Evolutionary conservation across 2,888 invertebrate genomes (phyloP).

Genomic region (Tolmerus cingulatus): DNA sequence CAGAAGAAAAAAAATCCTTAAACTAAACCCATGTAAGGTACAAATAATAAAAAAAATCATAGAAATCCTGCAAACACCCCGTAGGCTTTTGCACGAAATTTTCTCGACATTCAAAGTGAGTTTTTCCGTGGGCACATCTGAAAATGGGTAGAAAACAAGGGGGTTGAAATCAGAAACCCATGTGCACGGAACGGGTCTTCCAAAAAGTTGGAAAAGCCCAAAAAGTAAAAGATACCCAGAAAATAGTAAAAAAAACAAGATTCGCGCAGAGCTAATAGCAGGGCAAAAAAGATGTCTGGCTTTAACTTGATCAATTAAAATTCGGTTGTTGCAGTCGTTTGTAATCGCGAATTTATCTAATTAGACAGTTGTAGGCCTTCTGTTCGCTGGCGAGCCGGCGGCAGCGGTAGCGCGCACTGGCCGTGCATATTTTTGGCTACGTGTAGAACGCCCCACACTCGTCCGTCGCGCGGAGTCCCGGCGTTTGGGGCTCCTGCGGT

Average conservation of each 20-base stretch:
- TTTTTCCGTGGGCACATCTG: not conserved
- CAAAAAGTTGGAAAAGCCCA: not conserved
- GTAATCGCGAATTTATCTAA: constrained; percentile 38
- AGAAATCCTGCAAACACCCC: not conserved
- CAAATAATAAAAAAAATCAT: not conserved
- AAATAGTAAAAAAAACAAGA: not conserved
- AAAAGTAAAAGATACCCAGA: not conserved
- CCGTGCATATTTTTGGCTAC: constrained; percentile 26
- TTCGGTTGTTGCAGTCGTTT: constrained; percentile 38
- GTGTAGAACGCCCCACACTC: not conserved
- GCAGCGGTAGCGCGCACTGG: not conserved
- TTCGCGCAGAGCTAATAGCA: not conserved
- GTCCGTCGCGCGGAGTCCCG: not conserved
- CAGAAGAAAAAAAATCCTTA: not conserved
- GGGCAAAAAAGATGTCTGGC: not conserved
- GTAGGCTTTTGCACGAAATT: not conserved
- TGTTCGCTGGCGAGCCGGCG: not conserved
- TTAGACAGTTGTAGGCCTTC: constrained; percentile 26
- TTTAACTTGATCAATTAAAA: constrained; percentile 40
- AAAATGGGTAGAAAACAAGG: not conserved
- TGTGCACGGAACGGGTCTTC: not conserved
- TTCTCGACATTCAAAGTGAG: not conserved
- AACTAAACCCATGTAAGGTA: not conserved
- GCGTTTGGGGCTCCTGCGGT: not conserved
- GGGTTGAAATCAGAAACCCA: not conserved